Percentiles rank a stretch among this genome's conserved stretches.
phyloP scores from a whole-genome alignment of 1,140 invertebrate genomes.

The Nixonia krombeini region DNA sequence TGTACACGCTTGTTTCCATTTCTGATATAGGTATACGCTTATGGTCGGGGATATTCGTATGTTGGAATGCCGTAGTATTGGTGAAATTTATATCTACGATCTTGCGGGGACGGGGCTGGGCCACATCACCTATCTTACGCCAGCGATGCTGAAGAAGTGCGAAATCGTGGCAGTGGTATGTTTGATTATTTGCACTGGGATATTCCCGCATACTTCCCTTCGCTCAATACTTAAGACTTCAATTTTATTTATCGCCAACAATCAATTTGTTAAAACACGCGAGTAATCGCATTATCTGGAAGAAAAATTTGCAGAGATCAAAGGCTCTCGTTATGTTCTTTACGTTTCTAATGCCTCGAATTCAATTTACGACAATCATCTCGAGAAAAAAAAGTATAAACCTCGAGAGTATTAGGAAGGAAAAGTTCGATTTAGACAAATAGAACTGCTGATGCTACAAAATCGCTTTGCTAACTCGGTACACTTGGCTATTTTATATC shows the following conservation, averaged over 20 bases:
- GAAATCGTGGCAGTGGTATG: constrained; percentile 53
- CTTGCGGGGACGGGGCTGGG: constrained; percentile 52
- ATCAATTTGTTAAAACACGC: too few species aligned
- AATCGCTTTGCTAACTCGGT: constrained; percentile 38
- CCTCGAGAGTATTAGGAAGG: neutral
- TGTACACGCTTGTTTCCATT: too few species aligned
- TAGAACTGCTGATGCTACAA: constrained; percentile 42
- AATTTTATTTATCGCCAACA: too few species aligned
- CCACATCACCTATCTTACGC: constrained; percentile 57
- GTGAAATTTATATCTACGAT: constrained; percentile 62
- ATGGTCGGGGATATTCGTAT: constrained; percentile 56
- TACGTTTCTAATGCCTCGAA: neutral
- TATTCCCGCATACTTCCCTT: too few species aligned
- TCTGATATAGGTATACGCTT: constrained; percentile 46
- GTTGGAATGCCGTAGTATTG: constrained; percentile 55
- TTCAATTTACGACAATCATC: neutral
- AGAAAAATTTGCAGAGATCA: too few species aligned
- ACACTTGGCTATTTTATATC: constrained; percentile 36
- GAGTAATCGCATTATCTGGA: too few species aligned
- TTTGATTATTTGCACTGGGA: constrained; percentile 19
- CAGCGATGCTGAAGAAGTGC: constrained; percentile 58
- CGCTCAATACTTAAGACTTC: too few species aligned
- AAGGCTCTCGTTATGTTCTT: too few species aligned
- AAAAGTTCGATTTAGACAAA: constrained; percentile 12
- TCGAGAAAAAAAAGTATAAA: too few species aligned